phyloP scores from a whole-genome alignment of 2,113 vertebrate genomes.

The Hydrolagus affinis region DNA sequence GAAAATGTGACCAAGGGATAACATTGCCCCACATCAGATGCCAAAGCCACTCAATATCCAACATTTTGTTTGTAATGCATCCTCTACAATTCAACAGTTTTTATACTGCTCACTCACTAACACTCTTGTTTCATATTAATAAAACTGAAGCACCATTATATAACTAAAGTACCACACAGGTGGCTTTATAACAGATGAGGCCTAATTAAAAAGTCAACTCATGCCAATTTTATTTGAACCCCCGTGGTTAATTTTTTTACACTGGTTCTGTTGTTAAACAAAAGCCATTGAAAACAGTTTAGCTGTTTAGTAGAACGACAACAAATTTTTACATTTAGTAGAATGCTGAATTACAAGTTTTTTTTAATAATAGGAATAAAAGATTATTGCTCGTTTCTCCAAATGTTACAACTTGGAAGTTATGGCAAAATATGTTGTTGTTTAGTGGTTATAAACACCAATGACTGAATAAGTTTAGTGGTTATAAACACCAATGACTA shows the following conservation, averaged over 20 bases:
- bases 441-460: not conserved
- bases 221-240: conserved; percentile 7
- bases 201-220: not conserved
- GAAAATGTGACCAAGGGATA: not conserved
- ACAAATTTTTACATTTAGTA: not conserved
- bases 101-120: too few relatives aligned
- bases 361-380: not conserved
- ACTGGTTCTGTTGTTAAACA: not conserved
- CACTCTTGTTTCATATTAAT: too few relatives aligned
- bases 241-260: not conserved
- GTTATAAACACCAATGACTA: not conserved
- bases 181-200: not conserved
- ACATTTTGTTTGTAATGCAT: not conserved
- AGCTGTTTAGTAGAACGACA: not conserved
- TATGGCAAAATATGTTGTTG: not conserved
- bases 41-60: not conserved
- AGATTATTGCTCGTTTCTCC: not conserved
- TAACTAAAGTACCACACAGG: too few relatives aligned
- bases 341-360: not conserved
- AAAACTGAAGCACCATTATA: too few relatives aligned
- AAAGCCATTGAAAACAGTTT: not conserved
- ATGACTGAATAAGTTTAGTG: not conserved
- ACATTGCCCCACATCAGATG: not conserved
- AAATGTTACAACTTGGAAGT: not conserved
- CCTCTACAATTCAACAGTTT: too few relatives aligned